Conservation (phyloP, 2,113 vertebrate species). For the Synchiropus splendidus region DNA sequence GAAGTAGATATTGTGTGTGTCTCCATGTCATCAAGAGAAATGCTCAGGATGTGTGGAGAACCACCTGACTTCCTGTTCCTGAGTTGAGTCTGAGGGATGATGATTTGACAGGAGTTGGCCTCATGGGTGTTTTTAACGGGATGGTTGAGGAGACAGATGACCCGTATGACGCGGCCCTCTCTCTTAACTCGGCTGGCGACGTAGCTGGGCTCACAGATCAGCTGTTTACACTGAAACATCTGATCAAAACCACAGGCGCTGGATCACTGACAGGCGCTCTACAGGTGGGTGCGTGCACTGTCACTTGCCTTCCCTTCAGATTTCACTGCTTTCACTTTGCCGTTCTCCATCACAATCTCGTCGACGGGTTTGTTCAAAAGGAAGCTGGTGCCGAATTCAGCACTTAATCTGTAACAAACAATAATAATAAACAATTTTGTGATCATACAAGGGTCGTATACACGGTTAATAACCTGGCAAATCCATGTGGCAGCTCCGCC, state of each 20-base stretch:
- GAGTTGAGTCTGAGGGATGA: slow-evolving; percentile 89
- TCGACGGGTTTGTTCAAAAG: slow-evolving; percentile 86
- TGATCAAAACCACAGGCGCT: slow-evolving; percentile 28
- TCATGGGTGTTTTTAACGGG: slow-evolving; percentile 90
- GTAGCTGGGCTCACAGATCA: slow-evolving; percentile 92
- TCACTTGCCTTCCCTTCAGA: slow-evolving; percentile 82
- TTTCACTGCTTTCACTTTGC: slow-evolving; percentile 83
- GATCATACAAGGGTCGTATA: too few species aligned
- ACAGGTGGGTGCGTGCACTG: not conserved
- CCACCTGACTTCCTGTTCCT: slow-evolving; percentile 86
- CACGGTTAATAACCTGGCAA: slow-evolving; percentile 67
- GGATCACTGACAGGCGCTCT: too few species aligned
- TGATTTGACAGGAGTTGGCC: slow-evolving; percentile 90
- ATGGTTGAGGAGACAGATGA: slow-evolving; percentile 88
- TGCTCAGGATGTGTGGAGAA: slow-evolving; percentile 2
- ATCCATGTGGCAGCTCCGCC: slow-evolving; percentile 66
- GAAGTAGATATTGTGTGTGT: too few species aligned
- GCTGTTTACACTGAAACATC: slow-evolving; percentile 90
- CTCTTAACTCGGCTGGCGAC: slow-evolving; percentile 77
- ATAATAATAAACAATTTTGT: not conserved
- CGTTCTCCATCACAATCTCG: slow-evolving; percentile 82
- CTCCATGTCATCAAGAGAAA: not conserved
- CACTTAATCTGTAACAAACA: slow-evolving; percentile 73
- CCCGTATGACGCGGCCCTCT: slow-evolving; percentile 80
- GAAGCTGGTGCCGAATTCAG: slow-evolving; percentile 84